Conservation (phyloP, 2,113 vertebrate genomes). For the Tupaia tana region DNA sequence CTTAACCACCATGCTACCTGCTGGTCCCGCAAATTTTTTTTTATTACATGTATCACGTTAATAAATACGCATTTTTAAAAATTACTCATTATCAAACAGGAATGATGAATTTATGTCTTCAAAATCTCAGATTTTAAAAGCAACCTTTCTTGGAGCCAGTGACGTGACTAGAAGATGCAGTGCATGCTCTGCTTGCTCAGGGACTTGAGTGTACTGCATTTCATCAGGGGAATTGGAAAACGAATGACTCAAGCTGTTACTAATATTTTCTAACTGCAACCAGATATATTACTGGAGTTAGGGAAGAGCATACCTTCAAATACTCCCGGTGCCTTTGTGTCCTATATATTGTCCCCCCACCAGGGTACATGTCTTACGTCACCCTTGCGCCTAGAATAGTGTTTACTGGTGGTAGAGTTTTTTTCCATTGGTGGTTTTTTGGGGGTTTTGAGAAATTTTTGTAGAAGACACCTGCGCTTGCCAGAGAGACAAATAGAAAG, state of each 20-base stretch:
- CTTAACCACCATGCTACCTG: too few relatives aligned
- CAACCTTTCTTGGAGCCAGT: not conserved
- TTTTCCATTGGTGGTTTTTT: not conserved
- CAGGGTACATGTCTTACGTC: not conserved
- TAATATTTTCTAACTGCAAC: conserved; percentile 10
- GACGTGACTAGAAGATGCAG: not conserved
- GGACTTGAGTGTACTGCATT: not conserved
- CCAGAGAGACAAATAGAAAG: too few relatives aligned
- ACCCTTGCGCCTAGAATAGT: not conserved
- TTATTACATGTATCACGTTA: not conserved
- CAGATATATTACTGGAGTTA: not conserved
- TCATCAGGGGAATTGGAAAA: conserved; percentile 18
- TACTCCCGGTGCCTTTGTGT: not conserved
- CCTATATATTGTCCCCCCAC: not conserved
- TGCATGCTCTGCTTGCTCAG: not conserved
- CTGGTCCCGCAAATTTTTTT: too few relatives aligned
- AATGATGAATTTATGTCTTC: not conserved
- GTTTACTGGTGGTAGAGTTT: not conserved
- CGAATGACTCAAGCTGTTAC: not conserved
- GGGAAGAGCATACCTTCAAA: not conserved
- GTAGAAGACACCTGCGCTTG: too few relatives aligned
- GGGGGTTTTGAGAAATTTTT: too few relatives aligned
- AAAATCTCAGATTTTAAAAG: not conserved
- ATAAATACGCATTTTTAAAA: not conserved
- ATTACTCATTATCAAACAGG: not conserved